Conservation (phyloP, 2,888 invertebrate species). For the Heliconius ismenius region DNA sequence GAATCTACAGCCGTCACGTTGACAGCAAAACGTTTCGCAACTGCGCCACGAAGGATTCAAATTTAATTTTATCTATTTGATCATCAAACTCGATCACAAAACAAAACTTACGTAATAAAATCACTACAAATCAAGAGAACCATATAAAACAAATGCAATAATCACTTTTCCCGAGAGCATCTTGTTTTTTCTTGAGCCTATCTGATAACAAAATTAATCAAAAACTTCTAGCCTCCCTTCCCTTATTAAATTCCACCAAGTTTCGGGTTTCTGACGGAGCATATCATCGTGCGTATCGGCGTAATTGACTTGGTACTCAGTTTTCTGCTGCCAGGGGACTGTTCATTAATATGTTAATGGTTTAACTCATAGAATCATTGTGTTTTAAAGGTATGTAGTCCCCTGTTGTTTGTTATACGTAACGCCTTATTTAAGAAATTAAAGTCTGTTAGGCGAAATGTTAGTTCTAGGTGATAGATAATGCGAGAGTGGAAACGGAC, state of each 20-base stretch:
- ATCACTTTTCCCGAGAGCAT: constrained; percentile 2
- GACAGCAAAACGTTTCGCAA: no score
- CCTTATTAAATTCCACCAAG: constrained; percentile 29
- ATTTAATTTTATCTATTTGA: no score
- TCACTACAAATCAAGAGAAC: neutral
- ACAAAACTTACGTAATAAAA: neutral
- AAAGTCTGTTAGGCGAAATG: no score
- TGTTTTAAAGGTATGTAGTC: neutral
- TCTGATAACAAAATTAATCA: constrained; percentile 32
- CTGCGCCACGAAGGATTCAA: no score
- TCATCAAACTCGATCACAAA: neutral
- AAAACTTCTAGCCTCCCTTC: constrained; percentile 23
- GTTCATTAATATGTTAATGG: constrained; percentile 30
- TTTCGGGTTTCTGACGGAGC: constrained; percentile 19
- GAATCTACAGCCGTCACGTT: no score
- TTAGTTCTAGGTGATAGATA: no score
- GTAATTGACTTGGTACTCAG: constrained; percentile 30
- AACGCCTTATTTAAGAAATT: no score
- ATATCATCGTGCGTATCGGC: constrained; percentile 28
- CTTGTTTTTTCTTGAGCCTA: constrained; percentile 16
- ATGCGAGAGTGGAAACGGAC: no score
- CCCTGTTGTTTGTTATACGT: no score
- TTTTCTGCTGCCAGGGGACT: constrained; percentile 2
- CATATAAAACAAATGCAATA: constrained; percentile 2
- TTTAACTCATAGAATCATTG: constrained; percentile 6